These are phyloP conservation scores for Epiblema foenella DNA, from an alignment of 2,888 invertebrate genomes.

Conservation along the genomic window DNA sequence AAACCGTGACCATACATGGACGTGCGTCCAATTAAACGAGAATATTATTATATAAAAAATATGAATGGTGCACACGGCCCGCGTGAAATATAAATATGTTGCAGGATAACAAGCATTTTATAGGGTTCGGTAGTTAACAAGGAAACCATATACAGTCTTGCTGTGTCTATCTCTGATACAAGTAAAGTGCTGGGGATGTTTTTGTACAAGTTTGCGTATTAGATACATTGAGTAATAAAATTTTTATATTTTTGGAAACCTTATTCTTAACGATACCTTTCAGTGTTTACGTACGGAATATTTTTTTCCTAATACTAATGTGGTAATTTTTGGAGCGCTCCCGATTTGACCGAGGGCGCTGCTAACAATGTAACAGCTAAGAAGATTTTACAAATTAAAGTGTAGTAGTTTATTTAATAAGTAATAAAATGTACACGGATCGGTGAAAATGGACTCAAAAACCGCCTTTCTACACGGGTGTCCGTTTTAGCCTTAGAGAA, in stretches of 20 bases:
- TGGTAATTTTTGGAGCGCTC: too few relatives aligned
- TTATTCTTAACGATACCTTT: too few relatives aligned
- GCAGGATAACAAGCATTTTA: constrained; percentile 37
- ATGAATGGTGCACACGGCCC: constrained; percentile 40
- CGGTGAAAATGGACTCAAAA: background rate
- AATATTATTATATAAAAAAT: constrained; percentile 46
- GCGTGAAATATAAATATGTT: constrained; percentile 44
- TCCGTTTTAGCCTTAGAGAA: too few relatives aligned
- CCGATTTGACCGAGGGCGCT: too few relatives aligned
- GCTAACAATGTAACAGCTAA: too few relatives aligned
- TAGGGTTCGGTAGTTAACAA: background rate
- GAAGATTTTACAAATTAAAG: too few relatives aligned
- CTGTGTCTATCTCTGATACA: background rate
- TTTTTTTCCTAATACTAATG: too few relatives aligned
- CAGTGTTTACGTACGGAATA: too few relatives aligned
- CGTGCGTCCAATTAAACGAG: constrained; percentile 55
- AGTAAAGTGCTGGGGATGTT: background rate
- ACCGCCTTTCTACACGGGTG: background rate
- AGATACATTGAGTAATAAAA: too few relatives aligned
- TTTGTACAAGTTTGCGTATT: background rate
- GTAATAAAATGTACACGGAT: background rate
- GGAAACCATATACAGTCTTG: background rate
- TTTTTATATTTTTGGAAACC: too few relatives aligned
- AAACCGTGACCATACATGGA: constrained; percentile 53
- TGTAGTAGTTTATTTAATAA: too few relatives aligned